Percentiles rank a stretch among this genome's conserved stretches.
Evolutionary conservation across 1,140 invertebrate genomes (phyloP).

Genomic region (Cotesia vestalis): DNA sequence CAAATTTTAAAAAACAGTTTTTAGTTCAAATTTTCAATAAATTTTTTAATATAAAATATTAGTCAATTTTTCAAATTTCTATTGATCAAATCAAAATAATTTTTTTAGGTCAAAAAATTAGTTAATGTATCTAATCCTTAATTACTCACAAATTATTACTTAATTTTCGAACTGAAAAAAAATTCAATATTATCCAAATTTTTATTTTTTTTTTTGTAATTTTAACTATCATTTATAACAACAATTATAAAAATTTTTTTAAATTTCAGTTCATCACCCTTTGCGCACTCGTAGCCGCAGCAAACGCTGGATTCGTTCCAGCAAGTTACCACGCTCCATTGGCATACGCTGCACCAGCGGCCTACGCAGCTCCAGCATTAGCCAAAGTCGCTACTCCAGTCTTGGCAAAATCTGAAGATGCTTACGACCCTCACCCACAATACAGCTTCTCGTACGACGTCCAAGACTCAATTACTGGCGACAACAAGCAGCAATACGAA

Average conservation of each 20-base stretch:
- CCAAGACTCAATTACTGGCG: slow-evolving; percentile 49
- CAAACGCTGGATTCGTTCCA: not conserved
- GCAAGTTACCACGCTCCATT: not conserved
- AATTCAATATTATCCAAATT: too few relatives aligned
- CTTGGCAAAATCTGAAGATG: slow-evolving; percentile 25
- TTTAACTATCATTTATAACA: too few relatives aligned
- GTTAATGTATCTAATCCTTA: too few relatives aligned
- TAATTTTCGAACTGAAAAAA: too few relatives aligned
- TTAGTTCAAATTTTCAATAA: too few relatives aligned
- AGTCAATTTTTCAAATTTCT: too few relatives aligned
- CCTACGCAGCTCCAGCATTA: slow-evolving; percentile 26
- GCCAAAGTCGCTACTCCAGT: slow-evolving; percentile 30
- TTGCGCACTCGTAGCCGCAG: not conserved
- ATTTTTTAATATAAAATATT: too few relatives aligned
- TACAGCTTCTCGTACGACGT: slow-evolving; percentile 31
- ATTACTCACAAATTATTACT: too few relatives aligned
- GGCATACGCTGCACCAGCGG: slow-evolving; percentile 13
- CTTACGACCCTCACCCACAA: slow-evolving; percentile 28
- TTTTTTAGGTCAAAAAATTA: too few relatives aligned
- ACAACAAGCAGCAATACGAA: slow-evolving; percentile 36
- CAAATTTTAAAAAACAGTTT: too few relatives aligned
- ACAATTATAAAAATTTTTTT: not conserved
- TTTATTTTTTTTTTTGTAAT: too few relatives aligned
- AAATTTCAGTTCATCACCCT: slow-evolving; percentile 1
- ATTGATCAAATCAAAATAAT: too few relatives aligned